Evolutionary conservation across 2,888 invertebrate species (phyloP).

Genomic region (Cryptocephalus primarius): DNA sequence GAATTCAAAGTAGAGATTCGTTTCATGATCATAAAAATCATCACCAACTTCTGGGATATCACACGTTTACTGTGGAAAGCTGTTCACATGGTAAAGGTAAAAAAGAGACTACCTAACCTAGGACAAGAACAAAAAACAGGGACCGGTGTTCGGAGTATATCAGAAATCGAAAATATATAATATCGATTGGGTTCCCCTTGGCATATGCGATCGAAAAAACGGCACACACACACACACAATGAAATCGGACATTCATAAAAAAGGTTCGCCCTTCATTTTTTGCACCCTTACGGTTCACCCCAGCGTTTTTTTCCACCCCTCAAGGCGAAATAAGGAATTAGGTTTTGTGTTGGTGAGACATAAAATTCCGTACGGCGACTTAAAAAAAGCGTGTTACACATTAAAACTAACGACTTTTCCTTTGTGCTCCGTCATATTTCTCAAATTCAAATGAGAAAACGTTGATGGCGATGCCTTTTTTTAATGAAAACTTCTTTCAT

Average conservation of each 20-base stretch:
- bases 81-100: constrained; percentile 28
- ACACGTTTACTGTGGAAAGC: neutral
- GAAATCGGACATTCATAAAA: constrained; percentile 18
- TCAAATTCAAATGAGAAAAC: constrained; percentile 16
- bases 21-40: too few species aligned
- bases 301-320: constrained; percentile 20
- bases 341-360: constrained; percentile 23
- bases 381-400: constrained; percentile 21
- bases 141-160: constrained; percentile 17
- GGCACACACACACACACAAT: constrained; percentile 20
- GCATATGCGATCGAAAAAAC: constrained; percentile 29
- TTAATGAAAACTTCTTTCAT: neutral
- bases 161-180: constrained; percentile 31
- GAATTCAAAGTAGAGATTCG: too few species aligned
- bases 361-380: constrained; percentile 21
- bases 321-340: constrained; percentile 20
- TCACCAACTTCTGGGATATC: too few species aligned
- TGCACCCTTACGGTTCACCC: constrained; percentile 29
- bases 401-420: constrained; percentile 23
- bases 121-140: constrained; percentile 22
- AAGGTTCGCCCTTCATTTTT: constrained; percentile 33
- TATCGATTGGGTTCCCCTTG: constrained; percentile 34
- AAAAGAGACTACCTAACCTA: constrained; percentile 33
- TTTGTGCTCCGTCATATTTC: constrained; percentile 17
- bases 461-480: neutral